Base-by-base conservation (phyloP, 2,797 vertebrate species). In the Acanthopagrus latus region DNA sequence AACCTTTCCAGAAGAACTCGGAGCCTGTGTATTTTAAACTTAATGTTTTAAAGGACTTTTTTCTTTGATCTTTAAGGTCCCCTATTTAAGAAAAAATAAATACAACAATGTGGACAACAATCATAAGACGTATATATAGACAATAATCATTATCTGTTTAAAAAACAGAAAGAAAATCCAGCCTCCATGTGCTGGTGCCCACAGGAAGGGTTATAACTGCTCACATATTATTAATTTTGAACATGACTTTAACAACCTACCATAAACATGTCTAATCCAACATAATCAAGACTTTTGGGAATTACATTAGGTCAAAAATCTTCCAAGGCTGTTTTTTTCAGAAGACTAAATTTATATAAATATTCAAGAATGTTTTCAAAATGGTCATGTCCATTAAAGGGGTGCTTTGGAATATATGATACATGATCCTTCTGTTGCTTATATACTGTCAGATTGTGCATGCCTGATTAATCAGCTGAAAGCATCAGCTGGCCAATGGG, bases 401-500 rank as follows among this genome's bases (percentile, higher is more conserved):
- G 10, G 3, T 29, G 14, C 20, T 46, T 13, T 3, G 7, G 23
- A 29, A 56, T 38, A 60, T 1, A 13, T 21, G 7, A 47, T 29
- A 4, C 21, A 43, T 38, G 55, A 51, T 11, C 13, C 17, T 59
- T 56, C 52, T 48, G 41, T 46, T 57, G 56, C 27, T 43, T 63
- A 17, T 17, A 29, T 48, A 17, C 9, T 27, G 52, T 66, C 50
- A 62, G 23, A 25, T 25, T 71, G 29, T 47, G 41, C 1, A 3
- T 64, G 43, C 47, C 64, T 77, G 50, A 51, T 54, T 74, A 52
- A 74, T 67, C 50, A 58, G 41, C 67, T 7, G 13, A 62, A 60
- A 38, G 27, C 41, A 64, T 66, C 46, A 74, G 60, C 68, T 58
- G 63, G 66, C 20, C 47, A 20, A 25, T 55, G 51, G 46, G 67